These are phyloP conservation scores for Andrena camellia DNA, from an alignment of 2,888 invertebrate genomes.

Conservation along the genomic window DNA sequence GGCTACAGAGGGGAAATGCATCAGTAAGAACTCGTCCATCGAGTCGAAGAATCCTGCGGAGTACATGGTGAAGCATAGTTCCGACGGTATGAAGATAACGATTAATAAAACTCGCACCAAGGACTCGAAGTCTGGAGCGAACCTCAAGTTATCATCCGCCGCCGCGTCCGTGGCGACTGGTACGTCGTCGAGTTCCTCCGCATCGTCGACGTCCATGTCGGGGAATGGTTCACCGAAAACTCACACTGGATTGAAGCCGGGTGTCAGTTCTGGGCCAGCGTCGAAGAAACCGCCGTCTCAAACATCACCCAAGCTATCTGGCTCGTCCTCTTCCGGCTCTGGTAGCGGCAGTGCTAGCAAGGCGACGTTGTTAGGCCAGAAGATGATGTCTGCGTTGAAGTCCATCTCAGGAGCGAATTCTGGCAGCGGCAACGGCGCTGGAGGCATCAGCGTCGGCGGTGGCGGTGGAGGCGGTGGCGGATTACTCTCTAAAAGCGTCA, in stretches of 20 bases:
- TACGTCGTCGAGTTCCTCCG: conserved; percentile 85
- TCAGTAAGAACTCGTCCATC: conserved; percentile 80
- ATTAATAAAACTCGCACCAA: conserved; percentile 95
- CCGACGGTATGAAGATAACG: conserved; percentile 95
- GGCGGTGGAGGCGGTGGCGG: conserved; percentile 66
- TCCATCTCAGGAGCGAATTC: conserved; percentile 80
- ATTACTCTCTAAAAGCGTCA: conserved; percentile 71
- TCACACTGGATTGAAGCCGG: conserved; percentile 93
- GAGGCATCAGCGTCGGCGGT: conserved; percentile 49
- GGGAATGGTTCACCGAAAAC: conserved; percentile 90
- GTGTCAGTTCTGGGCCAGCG: conserved; percentile 94
- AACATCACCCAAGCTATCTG: conserved; percentile 79
- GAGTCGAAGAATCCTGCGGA: conserved; percentile 90
- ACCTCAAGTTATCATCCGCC: conserved; percentile 77
- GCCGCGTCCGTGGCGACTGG: conserved; percentile 53
- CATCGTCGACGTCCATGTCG: conserved; percentile 83
- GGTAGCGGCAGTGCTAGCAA: conserved; percentile 81
- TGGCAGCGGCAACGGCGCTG: conserved; percentile 55
- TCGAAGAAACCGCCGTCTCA: conserved; percentile 91
- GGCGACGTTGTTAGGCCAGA: conserved; percentile 79
- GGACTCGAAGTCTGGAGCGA: conserved; percentile 86
- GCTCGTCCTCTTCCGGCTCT: conserved; percentile 68
- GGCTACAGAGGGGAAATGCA: conserved; percentile 80
- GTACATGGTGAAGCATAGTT: conserved; percentile 95
- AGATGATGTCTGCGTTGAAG: conserved; percentile 77